phyloP scores from a whole-genome alignment of 2,113 vertebrate genomes.

The Hydrochoerus hydrochaeris region DNA sequence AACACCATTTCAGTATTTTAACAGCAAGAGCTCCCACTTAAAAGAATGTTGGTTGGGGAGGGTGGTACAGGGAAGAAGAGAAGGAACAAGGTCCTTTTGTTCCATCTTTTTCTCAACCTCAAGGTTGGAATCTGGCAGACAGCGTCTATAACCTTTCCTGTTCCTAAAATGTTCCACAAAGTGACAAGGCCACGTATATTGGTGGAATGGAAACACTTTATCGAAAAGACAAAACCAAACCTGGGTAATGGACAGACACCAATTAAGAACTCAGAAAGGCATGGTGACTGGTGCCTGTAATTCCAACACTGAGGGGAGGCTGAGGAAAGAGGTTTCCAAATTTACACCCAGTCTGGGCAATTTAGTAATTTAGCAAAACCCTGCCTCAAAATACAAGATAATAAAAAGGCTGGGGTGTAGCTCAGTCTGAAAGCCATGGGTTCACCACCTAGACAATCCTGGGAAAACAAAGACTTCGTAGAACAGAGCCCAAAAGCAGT shows the following conservation, averaged over 20 bases:
- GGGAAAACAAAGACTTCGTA: not conserved
- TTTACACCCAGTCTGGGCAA: not conserved
- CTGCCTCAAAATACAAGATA: not conserved
- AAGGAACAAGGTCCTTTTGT: not conserved
- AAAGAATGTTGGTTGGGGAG: not conserved
- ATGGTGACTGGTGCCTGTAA: not conserved
- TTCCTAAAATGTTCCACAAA: not conserved
- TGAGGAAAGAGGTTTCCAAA: not conserved
- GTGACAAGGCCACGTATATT: not conserved
- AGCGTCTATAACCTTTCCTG: not conserved
- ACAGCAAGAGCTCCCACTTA: not conserved
- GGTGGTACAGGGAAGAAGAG: not conserved
- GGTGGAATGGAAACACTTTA: constrained; percentile 4
- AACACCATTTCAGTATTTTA: not conserved
- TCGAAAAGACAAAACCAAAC: constrained; percentile 14
- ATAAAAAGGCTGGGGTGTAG: not conserved
- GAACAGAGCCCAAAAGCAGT: not conserved
- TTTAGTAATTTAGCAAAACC: not conserved
- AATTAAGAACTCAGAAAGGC: not conserved
- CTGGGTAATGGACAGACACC: not conserved
- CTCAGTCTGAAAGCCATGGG: not conserved
- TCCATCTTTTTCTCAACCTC: not conserved
- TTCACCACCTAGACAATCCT: not conserved
- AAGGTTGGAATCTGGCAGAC: not conserved
- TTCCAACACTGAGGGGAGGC: not conserved